Evolutionary conservation across 2,797 vertebrate species (phyloP).

Genomic region (Squalus acanthias): DNA sequence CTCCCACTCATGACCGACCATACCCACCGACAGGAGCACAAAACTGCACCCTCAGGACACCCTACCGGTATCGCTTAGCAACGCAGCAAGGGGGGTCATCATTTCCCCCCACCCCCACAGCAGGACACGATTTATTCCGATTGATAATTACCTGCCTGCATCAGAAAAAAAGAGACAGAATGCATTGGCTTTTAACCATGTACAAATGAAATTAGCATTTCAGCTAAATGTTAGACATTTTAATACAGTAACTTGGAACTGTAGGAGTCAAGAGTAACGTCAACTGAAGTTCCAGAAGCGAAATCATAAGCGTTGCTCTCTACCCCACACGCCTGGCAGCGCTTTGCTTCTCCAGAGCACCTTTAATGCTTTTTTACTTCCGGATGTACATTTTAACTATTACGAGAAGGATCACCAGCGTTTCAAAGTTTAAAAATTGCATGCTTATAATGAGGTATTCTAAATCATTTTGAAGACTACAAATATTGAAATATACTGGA

Average conservation of each 20-base stretch:
- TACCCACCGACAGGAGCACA: neutral
- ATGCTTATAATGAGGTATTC: neutral
- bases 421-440: neutral
- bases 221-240: neutral
- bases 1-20: too few relatives aligned
- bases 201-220: neutral
- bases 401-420: neutral
- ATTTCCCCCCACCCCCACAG: neutral
- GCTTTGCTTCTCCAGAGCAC: neutral
- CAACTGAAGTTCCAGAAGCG: neutral
- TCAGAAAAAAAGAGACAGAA: neutral
- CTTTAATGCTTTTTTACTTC: neutral
- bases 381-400: neutral
- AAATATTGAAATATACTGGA: neutral
- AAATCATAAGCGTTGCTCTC: neutral
- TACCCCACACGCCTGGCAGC: neutral
- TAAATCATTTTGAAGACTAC: neutral
- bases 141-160: neutral
- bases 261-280: neutral
- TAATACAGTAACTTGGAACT: neutral
- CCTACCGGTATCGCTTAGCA: neutral
- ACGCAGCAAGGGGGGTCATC: neutral
- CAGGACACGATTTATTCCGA: neutral
- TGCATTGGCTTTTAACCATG: neutral
- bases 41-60: neutral